Conservation (phyloP, 2,888 invertebrate species). For the Argyresthia goedartella region DNA sequence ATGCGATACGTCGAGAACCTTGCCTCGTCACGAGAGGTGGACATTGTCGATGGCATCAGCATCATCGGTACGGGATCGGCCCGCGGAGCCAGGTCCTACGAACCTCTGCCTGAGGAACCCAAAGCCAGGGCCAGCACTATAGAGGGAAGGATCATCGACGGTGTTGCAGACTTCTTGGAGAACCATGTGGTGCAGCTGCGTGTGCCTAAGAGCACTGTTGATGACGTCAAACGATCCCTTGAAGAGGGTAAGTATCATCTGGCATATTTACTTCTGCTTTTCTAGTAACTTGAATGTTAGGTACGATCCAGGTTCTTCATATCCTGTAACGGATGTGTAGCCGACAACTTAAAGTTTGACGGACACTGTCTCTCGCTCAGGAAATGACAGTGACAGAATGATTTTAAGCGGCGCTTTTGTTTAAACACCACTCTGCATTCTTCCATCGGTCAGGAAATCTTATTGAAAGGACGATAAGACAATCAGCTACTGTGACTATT, state of each 20-base stretch:
- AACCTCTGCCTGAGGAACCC: conserved; percentile 78
- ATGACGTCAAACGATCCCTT: conserved; percentile 81
- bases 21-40: conserved; percentile 63
- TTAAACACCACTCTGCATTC: too few species aligned
- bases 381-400: too few species aligned
- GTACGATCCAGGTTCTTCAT: too few species aligned
- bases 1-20: conserved; percentile 76
- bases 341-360: too few species aligned
- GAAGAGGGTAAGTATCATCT: conserved; percentile 78
- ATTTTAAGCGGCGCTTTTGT: too few species aligned
- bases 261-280: too few species aligned
- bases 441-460: too few species aligned
- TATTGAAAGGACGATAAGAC: too few species aligned
- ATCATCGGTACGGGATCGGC: conserved; percentile 59
- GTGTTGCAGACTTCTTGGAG: conserved; percentile 81
- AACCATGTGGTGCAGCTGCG: conserved; percentile 86
- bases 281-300: too few species aligned
- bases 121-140: conserved; percentile 80
- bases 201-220: conserved; percentile 79
- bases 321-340: too few species aligned
- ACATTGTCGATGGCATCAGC: conserved; percentile 72
- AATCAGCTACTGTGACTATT: too few species aligned
- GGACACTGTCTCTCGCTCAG: too few species aligned
- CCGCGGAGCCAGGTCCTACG: conserved; percentile 71
- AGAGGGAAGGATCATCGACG: conserved; percentile 80